phyloP scores from a whole-genome alignment of 2,113 vertebrate genomes.

The Carassius auratus region DNA sequence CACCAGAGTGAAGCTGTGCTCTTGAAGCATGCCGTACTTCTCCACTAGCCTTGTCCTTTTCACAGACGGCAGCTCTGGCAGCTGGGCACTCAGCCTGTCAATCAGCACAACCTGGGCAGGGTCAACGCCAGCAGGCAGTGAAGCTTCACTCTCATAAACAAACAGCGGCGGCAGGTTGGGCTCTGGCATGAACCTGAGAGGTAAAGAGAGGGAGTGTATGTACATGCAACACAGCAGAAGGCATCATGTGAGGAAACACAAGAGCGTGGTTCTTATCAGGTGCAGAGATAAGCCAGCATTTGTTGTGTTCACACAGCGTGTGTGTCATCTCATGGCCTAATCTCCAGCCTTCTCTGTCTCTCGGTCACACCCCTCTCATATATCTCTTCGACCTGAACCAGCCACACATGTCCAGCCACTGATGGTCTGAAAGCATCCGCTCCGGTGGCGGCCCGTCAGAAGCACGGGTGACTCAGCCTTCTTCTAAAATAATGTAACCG shows the following conservation, averaged over 20 bases:
- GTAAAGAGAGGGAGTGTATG: background rate
- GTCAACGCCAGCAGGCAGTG: conserved; percentile 76
- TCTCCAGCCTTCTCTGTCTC: conserved; percentile 7
- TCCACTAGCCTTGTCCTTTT: conserved; percentile 84
- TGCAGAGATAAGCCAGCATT: conserved; percentile 30
- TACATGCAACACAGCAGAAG: background rate
- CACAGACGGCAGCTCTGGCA: conserved; percentile 89
- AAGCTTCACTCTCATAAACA: conserved; percentile 81
- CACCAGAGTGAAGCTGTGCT: conserved; percentile 89
- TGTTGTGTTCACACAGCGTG: conserved; percentile 26
- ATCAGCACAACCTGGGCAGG: conserved; percentile 84
- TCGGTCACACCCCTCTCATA: conserved; percentile 12
- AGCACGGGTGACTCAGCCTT: background rate
- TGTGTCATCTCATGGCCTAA: background rate
- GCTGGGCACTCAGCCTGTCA: conserved; percentile 77
- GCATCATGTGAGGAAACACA: conserved; percentile 41
- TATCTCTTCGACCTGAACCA: background rate
- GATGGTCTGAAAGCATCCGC: background rate
- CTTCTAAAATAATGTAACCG: background rate
- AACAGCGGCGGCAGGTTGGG: conserved; percentile 96
- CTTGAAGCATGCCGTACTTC: conserved; percentile 84
- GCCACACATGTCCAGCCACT: background rate
- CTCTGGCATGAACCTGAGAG: conserved; percentile 93
- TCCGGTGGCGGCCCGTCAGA: background rate
- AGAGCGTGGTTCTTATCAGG: conserved; percentile 47